Conservation (phyloP, 2,113 vertebrate species). For the Procavia capensis region DNA sequence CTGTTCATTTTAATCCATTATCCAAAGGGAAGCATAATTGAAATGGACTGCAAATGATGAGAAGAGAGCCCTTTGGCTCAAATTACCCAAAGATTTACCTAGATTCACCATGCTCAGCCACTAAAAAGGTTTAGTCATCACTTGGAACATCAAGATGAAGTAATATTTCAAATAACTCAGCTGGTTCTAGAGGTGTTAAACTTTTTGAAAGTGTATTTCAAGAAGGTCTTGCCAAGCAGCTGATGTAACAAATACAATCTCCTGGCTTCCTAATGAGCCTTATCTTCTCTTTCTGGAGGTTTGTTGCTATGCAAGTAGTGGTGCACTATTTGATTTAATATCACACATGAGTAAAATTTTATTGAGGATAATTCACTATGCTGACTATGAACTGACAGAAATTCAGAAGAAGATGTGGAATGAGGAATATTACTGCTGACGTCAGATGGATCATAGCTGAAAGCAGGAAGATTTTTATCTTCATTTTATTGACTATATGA, state of each 20-base stretch:
- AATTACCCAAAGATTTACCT: not conserved
- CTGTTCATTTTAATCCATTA: not conserved
- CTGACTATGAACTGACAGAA: too few relatives aligned
- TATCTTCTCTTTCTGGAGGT: not conserved
- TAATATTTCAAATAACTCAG: constrained; percentile 49
- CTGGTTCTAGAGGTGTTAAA: constrained; percentile 15
- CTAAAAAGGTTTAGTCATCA: not conserved
- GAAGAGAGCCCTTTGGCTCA: not conserved
- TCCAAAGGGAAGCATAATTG: constrained; percentile 10
- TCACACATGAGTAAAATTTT: too few relatives aligned
- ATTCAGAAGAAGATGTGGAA: too few relatives aligned
- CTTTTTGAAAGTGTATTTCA: not conserved
- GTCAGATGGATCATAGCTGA: too few relatives aligned
- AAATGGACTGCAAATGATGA: not conserved
- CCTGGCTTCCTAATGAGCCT: not conserved
- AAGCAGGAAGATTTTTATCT: too few relatives aligned
- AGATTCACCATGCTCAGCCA: not conserved
- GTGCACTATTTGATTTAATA: not conserved
- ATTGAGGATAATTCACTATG: too few relatives aligned
- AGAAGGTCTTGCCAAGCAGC: constrained; percentile 20
- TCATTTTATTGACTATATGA: too few relatives aligned
- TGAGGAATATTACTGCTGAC: too few relatives aligned
- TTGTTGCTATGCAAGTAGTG: not conserved
- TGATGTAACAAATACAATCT: not conserved
- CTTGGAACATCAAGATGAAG: constrained; percentile 9